Evolutionary conservation across 2,113 vertebrate species (phyloP).

Genomic region (Pelecanoides urinatrix): DNA sequence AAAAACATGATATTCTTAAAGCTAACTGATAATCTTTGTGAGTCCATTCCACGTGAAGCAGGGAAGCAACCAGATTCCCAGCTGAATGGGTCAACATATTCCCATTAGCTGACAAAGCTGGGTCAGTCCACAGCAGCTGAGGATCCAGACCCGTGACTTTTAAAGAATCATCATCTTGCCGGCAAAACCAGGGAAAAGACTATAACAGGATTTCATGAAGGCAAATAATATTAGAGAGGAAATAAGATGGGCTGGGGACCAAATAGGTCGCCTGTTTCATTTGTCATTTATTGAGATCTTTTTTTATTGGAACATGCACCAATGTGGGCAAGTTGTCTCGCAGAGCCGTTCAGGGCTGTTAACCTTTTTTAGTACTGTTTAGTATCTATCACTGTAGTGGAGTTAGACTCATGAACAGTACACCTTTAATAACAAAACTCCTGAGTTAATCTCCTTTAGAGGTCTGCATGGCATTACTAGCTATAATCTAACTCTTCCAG

Average conservation of each 20-base stretch:
- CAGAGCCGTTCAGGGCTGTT: neutral
- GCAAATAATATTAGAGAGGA: conserved; percentile 33
- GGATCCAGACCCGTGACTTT: neutral
- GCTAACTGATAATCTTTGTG: conserved; percentile 28
- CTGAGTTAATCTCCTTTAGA: conserved; percentile 75
- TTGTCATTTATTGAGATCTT: neutral
- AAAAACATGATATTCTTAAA: conserved; percentile 59
- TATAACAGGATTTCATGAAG: conserved; percentile 33
- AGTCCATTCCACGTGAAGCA: neutral
- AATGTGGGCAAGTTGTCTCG: neutral
- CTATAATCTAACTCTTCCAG: conserved; percentile 77
- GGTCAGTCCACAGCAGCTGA: neutral
- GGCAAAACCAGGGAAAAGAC: conserved; percentile 24
- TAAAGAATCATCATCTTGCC: conserved; percentile 9
- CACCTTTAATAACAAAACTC: conserved; percentile 69
- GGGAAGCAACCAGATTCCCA: neutral
- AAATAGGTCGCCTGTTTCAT: neutral
- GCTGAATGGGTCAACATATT: neutral
- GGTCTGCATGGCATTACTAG: conserved; percentile 54
- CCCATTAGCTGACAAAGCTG: neutral
- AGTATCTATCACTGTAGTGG: neutral
- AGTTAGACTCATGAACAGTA: conserved; percentile 49
- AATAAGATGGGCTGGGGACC: neutral
- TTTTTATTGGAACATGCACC: neutral
- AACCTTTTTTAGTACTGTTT: neutral